Evolutionary conservation across 2,888 invertebrate genomes (phyloP), one percentile per base, ranked within the genome.

Genomic region (Lagria hirta): DNA sequence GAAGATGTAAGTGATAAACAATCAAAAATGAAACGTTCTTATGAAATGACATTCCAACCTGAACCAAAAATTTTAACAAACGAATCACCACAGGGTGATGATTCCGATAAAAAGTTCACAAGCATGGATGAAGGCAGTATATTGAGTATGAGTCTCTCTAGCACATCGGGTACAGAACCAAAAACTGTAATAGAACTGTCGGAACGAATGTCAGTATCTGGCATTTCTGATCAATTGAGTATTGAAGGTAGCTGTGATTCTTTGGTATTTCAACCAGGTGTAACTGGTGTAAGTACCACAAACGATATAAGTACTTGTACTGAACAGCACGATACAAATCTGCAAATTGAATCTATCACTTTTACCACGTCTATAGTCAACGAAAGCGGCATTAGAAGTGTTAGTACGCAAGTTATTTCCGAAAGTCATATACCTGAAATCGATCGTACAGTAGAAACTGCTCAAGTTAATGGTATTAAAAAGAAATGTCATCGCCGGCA

Each of bases 11-110:
- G 81, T 55, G 80, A 80, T 35, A 72, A 78, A n/a, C 76, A 81
- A 14, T 82, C 82, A 5, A 75, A 75, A 64, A 91, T 92, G 91
- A 92, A 91, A 66, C 77, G 92, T 45, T 92, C 91, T 0, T 86
- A 88, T 57, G 92, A 92, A 75, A 92, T 92, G 91, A 85, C 88
- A 45, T 92, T 92, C 65, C 84, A 82, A 57, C 86, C 87, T 2
- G 77, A 78, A 48, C 69, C 74, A 3, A 77, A 77, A 58, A 61
- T 64, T 13, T 50, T 69, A 22, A 67, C 66, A 46, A 54, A 64
- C 8, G 66, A 79, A 54, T 79, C 80, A 6, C 78, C 79, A 41
- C 70, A 62, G 47, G 60, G 72, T 4, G 65, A 75, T 43, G 76
- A 75, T 42, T 54, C 64, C 1, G 79, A 79, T 30, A 74, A 79